Percentiles rank a stretch among this genome's conserved stretches.
phyloP scores from a whole-genome alignment of 2,797 vertebrate species.

The Chaunax sp. region DNA sequence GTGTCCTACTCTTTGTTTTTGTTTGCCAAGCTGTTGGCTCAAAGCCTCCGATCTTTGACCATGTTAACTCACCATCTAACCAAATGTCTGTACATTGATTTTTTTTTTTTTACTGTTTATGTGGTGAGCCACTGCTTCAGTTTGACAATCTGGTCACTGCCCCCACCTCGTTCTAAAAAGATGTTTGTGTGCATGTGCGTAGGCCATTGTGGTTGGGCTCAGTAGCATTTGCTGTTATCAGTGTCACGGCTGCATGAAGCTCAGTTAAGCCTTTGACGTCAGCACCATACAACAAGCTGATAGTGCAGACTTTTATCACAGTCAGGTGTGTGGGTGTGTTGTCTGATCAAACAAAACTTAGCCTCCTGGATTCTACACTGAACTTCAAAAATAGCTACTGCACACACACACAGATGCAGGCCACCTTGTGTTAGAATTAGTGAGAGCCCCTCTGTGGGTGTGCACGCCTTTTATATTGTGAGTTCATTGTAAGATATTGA shows the following conservation, averaged over 20 bases:
- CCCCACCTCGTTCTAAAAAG: constrained; percentile 43
- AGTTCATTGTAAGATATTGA: constrained; percentile 1
- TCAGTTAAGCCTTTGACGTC: constrained; percentile 75
- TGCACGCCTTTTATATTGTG: neutral
- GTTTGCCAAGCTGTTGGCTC: constrained; percentile 17
- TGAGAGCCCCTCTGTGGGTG: neutral
- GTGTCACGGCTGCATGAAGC: constrained; percentile 59
- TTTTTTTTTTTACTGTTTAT: constrained; percentile 16
- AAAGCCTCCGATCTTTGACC: constrained; percentile 43
- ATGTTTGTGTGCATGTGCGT: constrained; percentile 36
- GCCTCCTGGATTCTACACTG: constrained; percentile 62
- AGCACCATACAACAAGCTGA: constrained; percentile 61
- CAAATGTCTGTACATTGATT: constrained; percentile 22
- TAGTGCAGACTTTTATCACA: constrained; percentile 63
- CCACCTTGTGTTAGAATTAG: neutral
- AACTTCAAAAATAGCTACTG: constrained; percentile 73
- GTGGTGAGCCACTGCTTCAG: constrained; percentile 4
- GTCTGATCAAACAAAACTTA: constrained; percentile 70
- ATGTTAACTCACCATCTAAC: constrained; percentile 4
- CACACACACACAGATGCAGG: constrained; percentile 36
- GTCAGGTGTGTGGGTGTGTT: constrained; percentile 72
- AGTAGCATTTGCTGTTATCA: constrained; percentile 67
- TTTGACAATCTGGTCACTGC: constrained; percentile 17
- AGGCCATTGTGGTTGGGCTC: constrained; percentile 43
- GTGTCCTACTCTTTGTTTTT: neutral